Base-by-base conservation (phyloP, 2,888 invertebrate genomes). In the Tetranychus piercei region DNA sequence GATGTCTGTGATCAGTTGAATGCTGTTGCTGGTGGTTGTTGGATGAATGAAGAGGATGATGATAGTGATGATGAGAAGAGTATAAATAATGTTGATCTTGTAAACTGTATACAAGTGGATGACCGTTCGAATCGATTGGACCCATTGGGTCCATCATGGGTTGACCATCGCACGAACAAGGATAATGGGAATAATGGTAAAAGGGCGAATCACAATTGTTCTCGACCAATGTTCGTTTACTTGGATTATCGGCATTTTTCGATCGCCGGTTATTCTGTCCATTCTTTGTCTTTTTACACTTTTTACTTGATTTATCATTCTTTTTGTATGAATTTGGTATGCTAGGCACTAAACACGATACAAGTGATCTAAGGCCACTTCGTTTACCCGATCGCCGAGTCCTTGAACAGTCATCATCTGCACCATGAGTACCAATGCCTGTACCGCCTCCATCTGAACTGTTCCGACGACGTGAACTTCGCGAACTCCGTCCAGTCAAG, bases 331-430 rank as follows among this genome's bases (percentile, higher is more conserved):
- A 71, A 71, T 23, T 71, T 71, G 71, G 34, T 44, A 73, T 73
- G 11, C 44, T 22, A 43, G 73, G 73, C 43, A 67, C 43, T 44
- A 67, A 44, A 73, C 73, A 65, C 9, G 66, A 69, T 22, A 73
- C 73, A 9, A 67, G 69, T 43, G 69, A 73, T 20, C 73, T 67
- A 22, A 73, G 45, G 20, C 67, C 73, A 20, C 66, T n/a, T 73
- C 64, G 73, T 15, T 73, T 43, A 44, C 55, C 55, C 55, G 55
- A 55, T 7, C 55, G 9, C 6, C 55, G 55, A 67, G 5, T 1
- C 0, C 23, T 1, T 3, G 22, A 6, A 9, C 23, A 23, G n/a
- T n/a, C 20, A n/a, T 22, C 23, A 6, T n/a, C 23, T 22, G 6
- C 20, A 3, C 67, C 67, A 67, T n/a, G 8, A 4, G n/a, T n/a